phyloP scores from a whole-genome alignment of 2,888 invertebrate genomes.

The Spisula solida region DNA sequence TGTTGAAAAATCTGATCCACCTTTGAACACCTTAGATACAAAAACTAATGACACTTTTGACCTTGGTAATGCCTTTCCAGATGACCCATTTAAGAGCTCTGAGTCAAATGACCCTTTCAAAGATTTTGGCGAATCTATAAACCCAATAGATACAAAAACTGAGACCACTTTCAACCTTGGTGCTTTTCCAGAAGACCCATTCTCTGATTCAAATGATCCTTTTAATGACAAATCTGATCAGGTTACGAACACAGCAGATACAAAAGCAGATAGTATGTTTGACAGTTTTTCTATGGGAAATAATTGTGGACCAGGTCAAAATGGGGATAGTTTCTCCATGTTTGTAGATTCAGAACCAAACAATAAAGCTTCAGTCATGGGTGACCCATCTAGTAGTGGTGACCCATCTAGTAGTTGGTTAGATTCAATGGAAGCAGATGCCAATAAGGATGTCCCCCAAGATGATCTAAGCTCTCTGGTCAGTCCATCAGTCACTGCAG shows the following conservation, averaged over 20 bases:
- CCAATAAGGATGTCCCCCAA: conserved; percentile 41
- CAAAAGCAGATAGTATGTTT: background rate
- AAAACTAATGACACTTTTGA: conserved; percentile 1
- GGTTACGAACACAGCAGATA: too few relatives aligned
- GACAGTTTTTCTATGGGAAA: background rate
- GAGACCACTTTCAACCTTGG: conserved; percentile 7
- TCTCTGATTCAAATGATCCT: conserved; percentile 26
- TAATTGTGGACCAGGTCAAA: background rate
- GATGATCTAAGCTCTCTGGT: conserved; percentile 38
- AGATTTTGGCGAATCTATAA: too few relatives aligned
- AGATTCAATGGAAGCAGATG: conserved; percentile 62
- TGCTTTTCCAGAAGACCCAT: conserved; percentile 49
- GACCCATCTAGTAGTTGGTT: conserved; percentile 48
- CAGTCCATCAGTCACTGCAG: conserved; percentile 2
- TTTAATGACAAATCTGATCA: background rate
- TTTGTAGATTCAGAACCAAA: conserved; percentile 21
- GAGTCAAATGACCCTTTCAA: conserved; percentile 39
- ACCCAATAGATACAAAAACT: background rate
- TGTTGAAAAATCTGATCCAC: too few relatives aligned
- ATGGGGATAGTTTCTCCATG: background rate
- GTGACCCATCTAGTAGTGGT: too few relatives aligned
- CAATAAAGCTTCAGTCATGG: conserved; percentile 4
- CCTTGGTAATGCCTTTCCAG: conserved; percentile 34
- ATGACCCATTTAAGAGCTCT: conserved; percentile 45
- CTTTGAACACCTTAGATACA: background rate